Percentiles rank a stretch among this genome's conserved stretches.
Evolutionary conservation across 2,888 invertebrate genomes (phyloP).

Genomic region (Atethmia centrago): DNA sequence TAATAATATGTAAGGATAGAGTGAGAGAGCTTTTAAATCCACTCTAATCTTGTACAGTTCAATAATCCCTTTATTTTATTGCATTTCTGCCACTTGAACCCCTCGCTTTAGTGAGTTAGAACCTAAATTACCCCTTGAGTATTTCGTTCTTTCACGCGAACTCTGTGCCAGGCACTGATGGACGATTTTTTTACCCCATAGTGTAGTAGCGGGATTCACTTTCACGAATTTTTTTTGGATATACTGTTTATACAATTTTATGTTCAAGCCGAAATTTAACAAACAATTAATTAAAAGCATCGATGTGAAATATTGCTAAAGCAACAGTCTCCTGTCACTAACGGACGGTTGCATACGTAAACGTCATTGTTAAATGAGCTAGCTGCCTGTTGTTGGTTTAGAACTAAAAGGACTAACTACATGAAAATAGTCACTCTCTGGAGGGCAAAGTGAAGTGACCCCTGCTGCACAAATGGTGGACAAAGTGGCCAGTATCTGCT

Average conservation of each 20-base stretch:
- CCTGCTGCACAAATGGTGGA: not conserved
- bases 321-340: too few relatives aligned
- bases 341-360: not conserved
- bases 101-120: not conserved
- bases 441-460: not conserved
- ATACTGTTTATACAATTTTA: slow-evolving; percentile 6
- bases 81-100: slow-evolving; percentile 8
- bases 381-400: not conserved
- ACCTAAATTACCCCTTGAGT: slow-evolving; percentile 17
- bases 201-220: slow-evolving; percentile 37
- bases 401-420: too few relatives aligned
- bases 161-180: slow-evolving; percentile 55
- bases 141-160: slow-evolving; percentile 43
- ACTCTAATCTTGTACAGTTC: not conserved
- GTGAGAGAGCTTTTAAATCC: not conserved
- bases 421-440: not conserved
- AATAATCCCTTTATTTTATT: slow-evolving; percentile 17
- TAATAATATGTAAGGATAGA: too few relatives aligned
- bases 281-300: not conserved
- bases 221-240: slow-evolving; percentile 24
- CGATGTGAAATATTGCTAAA: not conserved
- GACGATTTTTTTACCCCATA: slow-evolving; percentile 34
- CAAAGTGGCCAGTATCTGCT: not conserved
- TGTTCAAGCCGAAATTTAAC: not conserved
- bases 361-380: not conserved